These are phyloP conservation scores for Cynocephalus volans DNA, from an alignment of 2,113 vertebrate genomes.

Conservation along the genomic window DNA sequence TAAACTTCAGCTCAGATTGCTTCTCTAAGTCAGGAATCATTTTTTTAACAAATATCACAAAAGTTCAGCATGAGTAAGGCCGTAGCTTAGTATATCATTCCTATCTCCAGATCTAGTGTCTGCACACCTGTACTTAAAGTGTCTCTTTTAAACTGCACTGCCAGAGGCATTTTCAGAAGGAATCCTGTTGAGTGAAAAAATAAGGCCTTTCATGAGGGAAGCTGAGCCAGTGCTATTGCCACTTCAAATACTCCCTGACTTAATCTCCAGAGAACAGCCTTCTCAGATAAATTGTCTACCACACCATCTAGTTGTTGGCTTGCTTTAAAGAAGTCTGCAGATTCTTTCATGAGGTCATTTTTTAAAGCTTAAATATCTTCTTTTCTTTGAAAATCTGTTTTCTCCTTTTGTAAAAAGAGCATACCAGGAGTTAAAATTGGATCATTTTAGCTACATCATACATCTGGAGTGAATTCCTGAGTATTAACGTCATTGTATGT, in stretches of 20 bases:
- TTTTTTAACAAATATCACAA: conserved; percentile 67
- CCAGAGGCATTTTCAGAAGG: conserved; percentile 76
- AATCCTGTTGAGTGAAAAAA: conserved; percentile 65
- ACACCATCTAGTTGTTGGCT: conserved; percentile 67
- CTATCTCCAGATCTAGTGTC: conserved; percentile 53
- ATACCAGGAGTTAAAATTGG: conserved; percentile 83
- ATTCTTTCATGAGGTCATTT: conserved; percentile 78
- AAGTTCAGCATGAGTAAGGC: conserved; percentile 51
- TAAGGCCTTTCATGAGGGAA: conserved; percentile 62
- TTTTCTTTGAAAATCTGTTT: conserved; percentile 82
- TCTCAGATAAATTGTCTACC: conserved; percentile 46
- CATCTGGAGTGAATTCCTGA: conserved; percentile 86
- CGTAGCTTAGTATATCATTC: background rate
- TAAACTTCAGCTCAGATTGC: conserved; percentile 62
- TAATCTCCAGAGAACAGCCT: conserved; percentile 19
- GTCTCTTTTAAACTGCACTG: conserved; percentile 60
- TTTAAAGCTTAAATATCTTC: conserved; percentile 79
- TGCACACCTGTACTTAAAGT: conserved; percentile 72
- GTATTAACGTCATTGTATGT: conserved; percentile 79
- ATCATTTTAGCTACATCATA: conserved; percentile 84
- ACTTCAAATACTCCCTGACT: conserved; percentile 73
- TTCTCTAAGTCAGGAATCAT: conserved; percentile 40
- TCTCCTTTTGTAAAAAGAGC: conserved; percentile 78
- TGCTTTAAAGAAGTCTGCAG: conserved; percentile 70
- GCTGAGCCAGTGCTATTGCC: background rate